Evolutionary conservation across 2,797 vertebrate species (phyloP).

Genomic region (Macrochelys suwanniensis): DNA sequence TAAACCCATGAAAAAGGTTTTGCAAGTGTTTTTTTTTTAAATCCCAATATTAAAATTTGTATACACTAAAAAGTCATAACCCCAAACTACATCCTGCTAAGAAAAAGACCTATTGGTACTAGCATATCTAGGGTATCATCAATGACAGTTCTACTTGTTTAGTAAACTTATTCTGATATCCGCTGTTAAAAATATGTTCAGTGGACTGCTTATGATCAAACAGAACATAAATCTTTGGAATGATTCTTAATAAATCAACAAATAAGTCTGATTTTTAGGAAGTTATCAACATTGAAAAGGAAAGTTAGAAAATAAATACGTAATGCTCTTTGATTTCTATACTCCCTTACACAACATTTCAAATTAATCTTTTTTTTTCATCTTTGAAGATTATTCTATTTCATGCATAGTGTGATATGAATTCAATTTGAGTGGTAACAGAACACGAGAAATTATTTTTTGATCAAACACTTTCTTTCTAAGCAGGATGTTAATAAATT

Average conservation of each 20-base stretch:
- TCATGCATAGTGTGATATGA: background rate
- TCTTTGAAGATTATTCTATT: background rate
- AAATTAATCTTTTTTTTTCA: background rate
- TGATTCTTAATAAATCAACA: background rate
- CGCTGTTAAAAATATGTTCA: background rate
- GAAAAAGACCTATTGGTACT: rapidly evolving
- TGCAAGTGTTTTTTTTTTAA: background rate
- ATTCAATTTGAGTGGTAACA: background rate
- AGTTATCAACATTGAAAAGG: background rate
- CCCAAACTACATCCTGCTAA: background rate
- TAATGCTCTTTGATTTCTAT: background rate
- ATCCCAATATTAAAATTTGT: rapidly evolving
- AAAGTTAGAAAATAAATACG: background rate
- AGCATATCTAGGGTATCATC: rapidly evolving
- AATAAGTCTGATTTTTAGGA: background rate
- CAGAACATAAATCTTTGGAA: rapidly evolving
- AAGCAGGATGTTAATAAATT: background rate
- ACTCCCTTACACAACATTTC: rapidly evolving
- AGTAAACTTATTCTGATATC: background rate
- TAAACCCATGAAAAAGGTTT: background rate
- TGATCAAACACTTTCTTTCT: background rate
- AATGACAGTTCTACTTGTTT: background rate
- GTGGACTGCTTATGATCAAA: rapidly evolving
- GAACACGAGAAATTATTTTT: background rate
- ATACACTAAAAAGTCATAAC: rapidly evolving